Conservation (phyloP, 2,888 invertebrate genomes). For the Brachycybe producta region DNA sequence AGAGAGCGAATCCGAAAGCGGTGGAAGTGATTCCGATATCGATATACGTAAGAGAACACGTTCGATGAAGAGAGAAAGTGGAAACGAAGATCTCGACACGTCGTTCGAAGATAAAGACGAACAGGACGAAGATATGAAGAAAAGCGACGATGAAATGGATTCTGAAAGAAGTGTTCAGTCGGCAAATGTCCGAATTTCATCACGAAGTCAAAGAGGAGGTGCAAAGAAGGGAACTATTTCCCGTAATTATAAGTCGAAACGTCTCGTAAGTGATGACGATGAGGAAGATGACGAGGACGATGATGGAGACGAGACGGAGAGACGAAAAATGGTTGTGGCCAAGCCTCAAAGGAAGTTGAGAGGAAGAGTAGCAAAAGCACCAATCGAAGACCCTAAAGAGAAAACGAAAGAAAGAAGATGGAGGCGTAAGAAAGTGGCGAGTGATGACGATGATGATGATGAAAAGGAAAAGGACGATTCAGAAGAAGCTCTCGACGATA, state of each 20-base stretch:
- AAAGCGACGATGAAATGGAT: not conserved
- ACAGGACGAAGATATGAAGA: not conserved
- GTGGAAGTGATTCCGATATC: conserved; percentile 3
- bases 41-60: conserved; percentile 1
- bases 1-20: conserved; percentile 17
- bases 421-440: not conserved
- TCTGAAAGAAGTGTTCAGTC: too few relatives aligned
- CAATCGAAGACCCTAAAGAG: not conserved
- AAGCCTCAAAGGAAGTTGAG: conserved; percentile 4
- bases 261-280: not conserved
- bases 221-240: not conserved
- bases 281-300: conserved; percentile 17
- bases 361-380: not conserved
- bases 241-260: not conserved
- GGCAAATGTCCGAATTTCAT: too few relatives aligned
- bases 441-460: conserved; percentile 8
- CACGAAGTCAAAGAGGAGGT: not conserved
- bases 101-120: conserved; percentile 8
- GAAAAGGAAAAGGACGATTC: not conserved
- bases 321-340: not conserved
- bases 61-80: not conserved
- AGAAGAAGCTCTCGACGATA: not conserved
- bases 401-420: not conserved
- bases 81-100: conserved; percentile 1
- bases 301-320: conserved; percentile 14